Conservation (phyloP, 2,113 vertebrate genomes). For the Poeciliopsis occidentalis region DNA sequence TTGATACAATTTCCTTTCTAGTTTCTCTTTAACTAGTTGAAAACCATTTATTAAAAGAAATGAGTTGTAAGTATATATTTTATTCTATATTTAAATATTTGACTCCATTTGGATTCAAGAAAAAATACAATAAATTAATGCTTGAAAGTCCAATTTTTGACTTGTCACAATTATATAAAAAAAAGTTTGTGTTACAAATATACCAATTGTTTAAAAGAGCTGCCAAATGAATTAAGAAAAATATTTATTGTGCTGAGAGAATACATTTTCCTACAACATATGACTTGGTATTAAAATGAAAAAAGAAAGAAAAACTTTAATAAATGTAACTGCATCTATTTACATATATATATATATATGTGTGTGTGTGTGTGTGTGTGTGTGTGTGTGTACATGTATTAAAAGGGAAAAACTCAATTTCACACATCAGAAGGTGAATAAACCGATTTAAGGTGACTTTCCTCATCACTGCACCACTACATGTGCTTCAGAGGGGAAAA, state of each 20-base stretch:
- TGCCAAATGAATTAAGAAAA: not conserved
- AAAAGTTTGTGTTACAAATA: not conserved
- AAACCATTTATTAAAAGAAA: no score
- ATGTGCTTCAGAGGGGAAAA: constrained; percentile 32
- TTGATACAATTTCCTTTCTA: no score
- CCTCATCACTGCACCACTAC: constrained; percentile 47
- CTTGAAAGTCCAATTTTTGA: not conserved
- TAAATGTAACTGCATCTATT: not conserved
- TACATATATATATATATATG: no score
- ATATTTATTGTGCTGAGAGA: not conserved
- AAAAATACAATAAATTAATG: not conserved
- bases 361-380: no score
- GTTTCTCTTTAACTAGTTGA: no score
- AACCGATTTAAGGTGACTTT: constrained; percentile 50
- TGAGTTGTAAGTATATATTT: not conserved
- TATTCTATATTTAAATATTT: not conserved
- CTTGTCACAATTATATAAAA: no score
- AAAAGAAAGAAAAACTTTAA: not conserved
- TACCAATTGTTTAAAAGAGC: no score
- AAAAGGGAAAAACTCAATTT: constrained; percentile 63
- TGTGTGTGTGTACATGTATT: not conserved
- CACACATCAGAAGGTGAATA: constrained; percentile 69
- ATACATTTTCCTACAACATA: not conserved
- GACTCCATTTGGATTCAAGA: not conserved
- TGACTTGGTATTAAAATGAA: not conserved